Conservation (phyloP, 2,797 vertebrate genomes). For the Coranthus polyacanthus region DNA sequence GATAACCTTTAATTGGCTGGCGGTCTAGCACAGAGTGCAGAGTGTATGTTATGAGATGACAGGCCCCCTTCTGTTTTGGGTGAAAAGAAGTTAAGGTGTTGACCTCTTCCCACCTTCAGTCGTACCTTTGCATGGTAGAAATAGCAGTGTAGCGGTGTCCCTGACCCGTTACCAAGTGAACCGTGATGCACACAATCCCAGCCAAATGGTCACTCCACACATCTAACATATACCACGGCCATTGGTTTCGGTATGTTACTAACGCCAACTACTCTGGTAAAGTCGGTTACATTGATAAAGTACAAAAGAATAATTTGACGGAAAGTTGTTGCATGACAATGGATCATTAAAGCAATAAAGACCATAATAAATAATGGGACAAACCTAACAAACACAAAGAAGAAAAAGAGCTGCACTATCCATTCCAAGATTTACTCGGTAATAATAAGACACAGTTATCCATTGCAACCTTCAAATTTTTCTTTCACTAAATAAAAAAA, state of each 20-base stretch:
- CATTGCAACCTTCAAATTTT: slow-evolving; percentile 5
- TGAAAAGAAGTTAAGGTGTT: slow-evolving; percentile 63
- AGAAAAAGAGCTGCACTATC: neutral
- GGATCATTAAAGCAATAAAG: neutral
- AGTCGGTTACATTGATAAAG: neutral
- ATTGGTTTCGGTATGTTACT: slow-evolving; percentile 6
- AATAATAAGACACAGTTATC: neutral
- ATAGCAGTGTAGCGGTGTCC: slow-evolving; percentile 35
- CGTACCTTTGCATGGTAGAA: slow-evolving; percentile 40
- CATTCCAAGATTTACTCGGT: neutral
- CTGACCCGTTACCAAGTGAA: slow-evolving; percentile 20
- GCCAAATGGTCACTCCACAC: neutral
- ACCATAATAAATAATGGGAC: no score
- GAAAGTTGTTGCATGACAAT: neutral
- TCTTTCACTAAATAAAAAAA: neutral
- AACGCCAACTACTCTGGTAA: neutral
- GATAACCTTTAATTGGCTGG: slow-evolving; percentile 81
- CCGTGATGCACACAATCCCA: slow-evolving; percentile 27
- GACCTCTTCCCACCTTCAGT: slow-evolving; percentile 70
- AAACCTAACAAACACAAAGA: neutral
- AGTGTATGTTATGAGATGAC: slow-evolving; percentile 32
- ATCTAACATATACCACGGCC: slow-evolving; percentile 11
- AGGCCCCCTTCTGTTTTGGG: slow-evolving; percentile 42
- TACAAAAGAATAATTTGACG: neutral
- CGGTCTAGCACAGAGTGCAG: slow-evolving; percentile 63